Conservation (phyloP, 2,113 vertebrate genomes). For the Corythaeola cristata region DNA sequence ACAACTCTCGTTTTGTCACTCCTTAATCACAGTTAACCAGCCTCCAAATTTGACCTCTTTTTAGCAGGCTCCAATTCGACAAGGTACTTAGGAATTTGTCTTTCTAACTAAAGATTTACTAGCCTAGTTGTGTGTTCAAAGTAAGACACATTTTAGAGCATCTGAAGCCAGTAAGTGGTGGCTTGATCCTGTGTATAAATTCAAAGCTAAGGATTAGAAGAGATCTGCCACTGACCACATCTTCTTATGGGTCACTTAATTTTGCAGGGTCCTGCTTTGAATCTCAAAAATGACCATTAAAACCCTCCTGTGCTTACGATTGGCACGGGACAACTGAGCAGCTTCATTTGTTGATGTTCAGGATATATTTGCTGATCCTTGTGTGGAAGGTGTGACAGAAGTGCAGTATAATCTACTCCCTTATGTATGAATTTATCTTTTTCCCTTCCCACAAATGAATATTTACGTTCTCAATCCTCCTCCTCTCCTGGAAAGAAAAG, state of each 20-base stretch:
- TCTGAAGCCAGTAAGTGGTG: neutral
- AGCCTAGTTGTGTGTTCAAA: neutral
- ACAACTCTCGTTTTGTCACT: neutral
- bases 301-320: rapidly evolving
- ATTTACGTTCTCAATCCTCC: neutral
- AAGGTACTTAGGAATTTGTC: neutral
- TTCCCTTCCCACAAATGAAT: neutral
- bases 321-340: neutral
- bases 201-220: neutral
- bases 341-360: neutral
- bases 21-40: neutral
- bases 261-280: neutral
- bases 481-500: slow-evolving; percentile 13
- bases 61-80: neutral
- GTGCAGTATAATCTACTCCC: neutral
- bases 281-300: neutral
- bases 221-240: neutral
- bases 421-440: neutral
- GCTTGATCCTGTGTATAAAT: neutral
- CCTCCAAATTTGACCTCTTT: neutral
- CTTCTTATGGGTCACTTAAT: neutral
- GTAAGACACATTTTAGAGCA: neutral
- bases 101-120: neutral
- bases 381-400: neutral
- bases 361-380: neutral